A percentile compares a stretch with the other conserved stretches of the same genome.
Evolutionary conservation across 2,113 vertebrate species (phyloP).

Genomic region (Hippocampus zosterae): DNA sequence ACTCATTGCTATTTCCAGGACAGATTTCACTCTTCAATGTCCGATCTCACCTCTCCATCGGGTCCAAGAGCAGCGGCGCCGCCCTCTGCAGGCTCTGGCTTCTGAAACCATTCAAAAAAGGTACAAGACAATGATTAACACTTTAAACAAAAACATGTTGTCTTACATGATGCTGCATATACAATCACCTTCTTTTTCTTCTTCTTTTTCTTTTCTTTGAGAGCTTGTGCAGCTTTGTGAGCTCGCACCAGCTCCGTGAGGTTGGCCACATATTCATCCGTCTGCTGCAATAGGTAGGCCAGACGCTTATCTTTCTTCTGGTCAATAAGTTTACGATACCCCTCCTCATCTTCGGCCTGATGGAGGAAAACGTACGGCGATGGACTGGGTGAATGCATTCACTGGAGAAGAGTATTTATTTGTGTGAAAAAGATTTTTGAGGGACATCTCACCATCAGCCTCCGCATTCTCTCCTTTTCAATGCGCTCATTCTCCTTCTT

Average conservation of each 20-base stretch:
- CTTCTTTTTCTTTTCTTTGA: slow-evolving; percentile 95
- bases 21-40: background rate
- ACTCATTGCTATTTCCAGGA: background rate
- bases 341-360: slow-evolving; percentile 94
- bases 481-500: slow-evolving; percentile 98
- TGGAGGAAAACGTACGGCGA: background rate
- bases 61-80: slow-evolving; percentile 78
- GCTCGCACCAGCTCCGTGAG: slow-evolving; percentile 93
- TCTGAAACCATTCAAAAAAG: slow-evolving; percentile 60
- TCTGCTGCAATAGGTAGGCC: slow-evolving; percentile 96
- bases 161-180: background rate
- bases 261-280: slow-evolving; percentile 95
- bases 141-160: background rate
- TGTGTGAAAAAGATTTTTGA: background rate
- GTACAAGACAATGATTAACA: background rate
- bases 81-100: slow-evolving; percentile 80
- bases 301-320: slow-evolving; percentile 98
- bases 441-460: slow-evolving; percentile 83
- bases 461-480: slow-evolving; percentile 94
- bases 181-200: slow-evolving; percentile 91
- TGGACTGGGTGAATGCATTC: background rate
- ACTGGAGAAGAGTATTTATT: background rate
- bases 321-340: slow-evolving; percentile 95
- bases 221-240: slow-evolving; percentile 91
- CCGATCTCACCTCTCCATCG: slow-evolving; percentile 82